phyloP scores from a whole-genome alignment of 2,888 invertebrate genomes.

The Serripes groenlandicus region DNA sequence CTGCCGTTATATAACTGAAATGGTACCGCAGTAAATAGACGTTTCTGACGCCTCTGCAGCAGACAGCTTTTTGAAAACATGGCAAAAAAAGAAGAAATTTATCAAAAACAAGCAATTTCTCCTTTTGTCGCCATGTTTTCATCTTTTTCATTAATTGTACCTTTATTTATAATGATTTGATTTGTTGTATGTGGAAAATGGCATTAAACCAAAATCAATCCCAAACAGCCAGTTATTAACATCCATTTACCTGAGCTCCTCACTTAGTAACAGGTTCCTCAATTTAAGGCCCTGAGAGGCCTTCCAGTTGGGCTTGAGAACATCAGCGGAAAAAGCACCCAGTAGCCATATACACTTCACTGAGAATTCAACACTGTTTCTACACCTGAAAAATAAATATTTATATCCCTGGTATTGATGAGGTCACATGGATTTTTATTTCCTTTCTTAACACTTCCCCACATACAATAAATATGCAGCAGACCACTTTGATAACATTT shows the following conservation, averaged over 20 bases:
- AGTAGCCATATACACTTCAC: conserved; percentile 98
- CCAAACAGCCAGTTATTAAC: too few species aligned
- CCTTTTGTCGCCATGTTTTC: background rate
- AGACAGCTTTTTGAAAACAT: too few species aligned
- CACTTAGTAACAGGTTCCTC: conserved; percentile 91
- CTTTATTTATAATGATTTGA: too few species aligned
- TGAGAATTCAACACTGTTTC: conserved; percentile 97
- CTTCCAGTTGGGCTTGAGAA: conserved; percentile 89
- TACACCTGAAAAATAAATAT: conserved; percentile 89
- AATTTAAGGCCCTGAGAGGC: conserved; percentile 92
- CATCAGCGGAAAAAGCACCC: conserved; percentile 94
- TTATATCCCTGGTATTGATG: background rate
- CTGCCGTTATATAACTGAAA: too few species aligned
- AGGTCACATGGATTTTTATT: background rate
- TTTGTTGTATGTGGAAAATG: background rate
- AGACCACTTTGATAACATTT: too few species aligned
- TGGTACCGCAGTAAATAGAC: too few species aligned
- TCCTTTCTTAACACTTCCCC: background rate
- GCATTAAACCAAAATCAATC: too few species aligned
- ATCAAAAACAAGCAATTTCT: background rate
- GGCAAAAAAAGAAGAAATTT: background rate
- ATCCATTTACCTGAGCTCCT: conserved; percentile 89
- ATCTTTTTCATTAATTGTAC: too few species aligned
- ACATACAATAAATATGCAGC: too few species aligned
- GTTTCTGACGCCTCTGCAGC: too few species aligned